These are phyloP conservation scores for Todiramphus saurophagus DNA, from an alignment of 2,113 vertebrate genomes.

Conservation along the genomic window DNA sequence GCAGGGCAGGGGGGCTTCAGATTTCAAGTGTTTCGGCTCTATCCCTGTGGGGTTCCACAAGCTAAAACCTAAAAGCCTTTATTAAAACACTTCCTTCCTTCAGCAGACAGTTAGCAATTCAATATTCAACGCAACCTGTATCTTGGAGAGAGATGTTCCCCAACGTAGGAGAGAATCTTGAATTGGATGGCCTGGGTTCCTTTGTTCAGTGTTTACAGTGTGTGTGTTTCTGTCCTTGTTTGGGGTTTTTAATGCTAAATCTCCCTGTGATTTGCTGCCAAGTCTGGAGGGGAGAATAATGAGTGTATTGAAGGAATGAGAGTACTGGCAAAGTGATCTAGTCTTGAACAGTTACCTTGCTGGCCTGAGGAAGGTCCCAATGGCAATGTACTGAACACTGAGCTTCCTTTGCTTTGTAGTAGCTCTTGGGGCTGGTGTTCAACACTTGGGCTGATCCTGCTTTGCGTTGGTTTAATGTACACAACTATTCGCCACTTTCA, in stretches of 20 bases:
- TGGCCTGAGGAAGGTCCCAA: neutral
- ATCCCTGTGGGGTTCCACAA: neutral
- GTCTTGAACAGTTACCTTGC: neutral
- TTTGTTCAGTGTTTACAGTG: neutral
- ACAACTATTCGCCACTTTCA: neutral
- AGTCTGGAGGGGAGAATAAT: neutral
- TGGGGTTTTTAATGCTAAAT: neutral
- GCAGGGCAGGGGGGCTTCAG: neutral
- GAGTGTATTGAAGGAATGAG: neutral
- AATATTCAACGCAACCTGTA: neutral
- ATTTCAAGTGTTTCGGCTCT: neutral
- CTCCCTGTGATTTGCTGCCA: neutral
- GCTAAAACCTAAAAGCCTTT: neutral
- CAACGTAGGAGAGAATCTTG: neutral
- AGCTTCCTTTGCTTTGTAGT: neutral
- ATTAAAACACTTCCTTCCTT: neutral
- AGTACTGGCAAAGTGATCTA: neutral
- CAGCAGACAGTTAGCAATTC: neutral
- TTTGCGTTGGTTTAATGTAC: neutral
- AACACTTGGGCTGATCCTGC: fast-evolving
- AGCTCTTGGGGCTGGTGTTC: neutral
- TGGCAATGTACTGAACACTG: neutral
- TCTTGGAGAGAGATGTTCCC: neutral
- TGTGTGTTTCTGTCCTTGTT: neutral
- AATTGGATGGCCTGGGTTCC: neutral